Conservation (phyloP, 1,140 invertebrate species). For the Pygmarrhopalites habei region DNA sequence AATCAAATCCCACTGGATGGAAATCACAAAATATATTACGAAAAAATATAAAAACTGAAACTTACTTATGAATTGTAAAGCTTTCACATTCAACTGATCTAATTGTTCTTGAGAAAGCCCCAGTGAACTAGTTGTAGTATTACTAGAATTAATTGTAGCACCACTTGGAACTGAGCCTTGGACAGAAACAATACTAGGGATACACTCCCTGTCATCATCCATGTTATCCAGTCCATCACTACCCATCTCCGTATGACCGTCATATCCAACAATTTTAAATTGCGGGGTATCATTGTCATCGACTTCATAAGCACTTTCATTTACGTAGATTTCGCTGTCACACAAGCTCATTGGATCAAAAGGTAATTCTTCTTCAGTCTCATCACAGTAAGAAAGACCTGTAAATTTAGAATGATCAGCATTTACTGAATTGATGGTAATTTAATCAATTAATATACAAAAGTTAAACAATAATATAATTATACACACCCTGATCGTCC, state of each 20-base stretch:
- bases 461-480: too few species aligned
- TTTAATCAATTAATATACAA: too few species aligned
- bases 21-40: too few species aligned
- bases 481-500: too few species aligned
- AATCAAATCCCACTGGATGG: too few species aligned
- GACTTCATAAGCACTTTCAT: neutral
- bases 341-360: neutral
- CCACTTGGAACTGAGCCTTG: neutral
- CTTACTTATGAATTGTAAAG: constrained; percentile 1
- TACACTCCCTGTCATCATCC: neutral
- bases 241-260: neutral
- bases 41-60: neutral
- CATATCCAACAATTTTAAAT: neutral
- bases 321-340: neutral
- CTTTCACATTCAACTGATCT: neutral
- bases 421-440: neutral
- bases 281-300: neutral
- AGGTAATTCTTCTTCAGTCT: neutral
- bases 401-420: neutral
- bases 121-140: neutral
- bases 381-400: neutral
- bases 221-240: neutral
- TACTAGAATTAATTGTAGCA: neutral
- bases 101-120: neutral
- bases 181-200: neutral